Conservation (phyloP, 2,797 vertebrate species). For the Hylomyscus alleni region DNA sequence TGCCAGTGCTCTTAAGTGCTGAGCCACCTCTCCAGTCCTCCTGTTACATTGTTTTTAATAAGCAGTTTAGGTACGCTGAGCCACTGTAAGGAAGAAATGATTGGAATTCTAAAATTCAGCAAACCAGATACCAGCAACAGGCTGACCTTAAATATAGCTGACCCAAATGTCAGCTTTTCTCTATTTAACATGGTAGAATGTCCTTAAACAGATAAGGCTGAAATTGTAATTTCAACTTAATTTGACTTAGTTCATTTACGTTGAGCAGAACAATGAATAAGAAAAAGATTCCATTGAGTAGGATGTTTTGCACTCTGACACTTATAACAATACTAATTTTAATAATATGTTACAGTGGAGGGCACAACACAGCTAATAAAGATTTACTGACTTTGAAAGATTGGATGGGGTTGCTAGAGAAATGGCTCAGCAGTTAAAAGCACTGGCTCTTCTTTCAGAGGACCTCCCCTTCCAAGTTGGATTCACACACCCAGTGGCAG, state of each 20-base stretch:
- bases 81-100: neutral
- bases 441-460: neutral
- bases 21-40: neutral
- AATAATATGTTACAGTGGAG: neutral
- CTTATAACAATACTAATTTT: neutral
- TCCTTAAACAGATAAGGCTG: neutral
- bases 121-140: neutral
- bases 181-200: neutral
- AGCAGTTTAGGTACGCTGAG: neutral
- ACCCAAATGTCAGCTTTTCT: constrained; percentile 64
- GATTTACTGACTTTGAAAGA: constrained; percentile 6
- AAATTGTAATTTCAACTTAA: neutral
- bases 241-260: constrained; percentile 23
- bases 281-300: neutral
- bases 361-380: neutral
- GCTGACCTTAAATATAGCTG: neutral
- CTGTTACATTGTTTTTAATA: neutral
- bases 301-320: neutral
- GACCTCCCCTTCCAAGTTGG: neutral
- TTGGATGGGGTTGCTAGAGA: neutral
- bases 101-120: neutral
- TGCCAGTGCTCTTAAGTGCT: neutral
- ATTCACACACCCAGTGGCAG: neutral
- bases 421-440: neutral
- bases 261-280: constrained; percentile 48